These are phyloP conservation scores for Premnoplex brunnescens DNA, from an alignment of 2,797 vertebrate species.

Conservation along the genomic window DNA sequence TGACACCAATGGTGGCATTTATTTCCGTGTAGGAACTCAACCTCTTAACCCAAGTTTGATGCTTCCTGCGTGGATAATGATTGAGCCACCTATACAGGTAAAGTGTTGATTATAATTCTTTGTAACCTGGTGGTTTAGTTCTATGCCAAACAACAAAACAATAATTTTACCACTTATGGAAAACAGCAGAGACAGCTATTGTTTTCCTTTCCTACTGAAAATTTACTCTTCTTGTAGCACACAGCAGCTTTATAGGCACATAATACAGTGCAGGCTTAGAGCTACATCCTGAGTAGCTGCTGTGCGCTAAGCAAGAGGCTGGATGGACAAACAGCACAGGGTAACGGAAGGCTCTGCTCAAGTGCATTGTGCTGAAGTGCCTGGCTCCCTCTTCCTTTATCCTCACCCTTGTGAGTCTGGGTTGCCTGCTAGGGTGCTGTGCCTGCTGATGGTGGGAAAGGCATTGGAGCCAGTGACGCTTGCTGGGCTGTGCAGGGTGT, in stretches of 20 bases:
- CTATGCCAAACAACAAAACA: not conserved
- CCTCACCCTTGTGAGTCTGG: not conserved
- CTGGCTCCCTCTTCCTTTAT: not conserved
- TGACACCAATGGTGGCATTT: slow-evolving; percentile 87
- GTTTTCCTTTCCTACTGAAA: not conserved
- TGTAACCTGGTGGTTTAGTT: not conserved
- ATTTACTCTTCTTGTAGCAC: not conserved
- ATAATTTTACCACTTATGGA: not conserved
- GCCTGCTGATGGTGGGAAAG: not conserved
- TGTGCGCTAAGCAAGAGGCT: not conserved
- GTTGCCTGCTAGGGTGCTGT: not conserved
- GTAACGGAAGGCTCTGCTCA: not conserved
- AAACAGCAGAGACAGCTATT: not conserved
- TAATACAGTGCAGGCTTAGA: not conserved
- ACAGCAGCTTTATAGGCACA: not conserved
- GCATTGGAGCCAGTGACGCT: fast-evolving
- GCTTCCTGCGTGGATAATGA: slow-evolving; percentile 96
- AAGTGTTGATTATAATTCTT: not conserved
- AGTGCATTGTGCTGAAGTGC: not conserved
- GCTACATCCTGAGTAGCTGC: not conserved
- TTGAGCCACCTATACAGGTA: slow-evolving; percentile 94
- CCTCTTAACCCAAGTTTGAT: slow-evolving; percentile 96
- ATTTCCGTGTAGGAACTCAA: slow-evolving; percentile 96
- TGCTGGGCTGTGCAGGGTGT: not conserved
- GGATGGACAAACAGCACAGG: not conserved